phyloP scores from a whole-genome alignment of 1,140 invertebrate genomes.

The Neelides sp. region DNA sequence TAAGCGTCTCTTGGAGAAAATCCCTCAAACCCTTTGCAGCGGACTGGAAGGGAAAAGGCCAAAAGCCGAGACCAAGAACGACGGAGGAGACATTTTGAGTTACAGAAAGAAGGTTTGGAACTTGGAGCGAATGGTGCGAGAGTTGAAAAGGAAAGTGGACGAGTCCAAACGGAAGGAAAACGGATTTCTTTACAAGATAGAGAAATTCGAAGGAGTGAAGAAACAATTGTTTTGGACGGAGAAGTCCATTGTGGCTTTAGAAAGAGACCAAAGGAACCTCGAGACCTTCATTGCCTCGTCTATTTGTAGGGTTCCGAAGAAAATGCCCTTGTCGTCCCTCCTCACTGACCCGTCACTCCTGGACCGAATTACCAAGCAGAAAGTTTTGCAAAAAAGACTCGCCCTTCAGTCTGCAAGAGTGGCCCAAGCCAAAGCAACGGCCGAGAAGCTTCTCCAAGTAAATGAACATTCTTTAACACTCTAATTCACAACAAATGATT shows the following conservation, averaged over 20 bases:
- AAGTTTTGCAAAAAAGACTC: constrained; percentile 19
- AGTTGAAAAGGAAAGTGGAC: constrained; percentile 14
- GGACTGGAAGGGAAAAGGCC: not conserved
- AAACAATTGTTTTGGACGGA: constrained; percentile 27
- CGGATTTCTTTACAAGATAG: constrained; percentile 9
- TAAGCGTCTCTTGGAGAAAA: not conserved
- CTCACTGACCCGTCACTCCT: constrained; percentile 25
- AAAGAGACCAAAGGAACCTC: constrained; percentile 16
- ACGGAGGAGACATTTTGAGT: too few relatives aligned
- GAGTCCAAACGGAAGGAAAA: constrained; percentile 18
- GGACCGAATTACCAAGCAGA: constrained; percentile 22
- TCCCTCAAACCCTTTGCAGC: not conserved
- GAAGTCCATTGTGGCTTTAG: constrained; percentile 21
- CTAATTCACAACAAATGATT: not conserved
- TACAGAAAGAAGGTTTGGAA: constrained; percentile 25
- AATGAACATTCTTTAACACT: not conserved
- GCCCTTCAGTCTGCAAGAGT: constrained; percentile 13
- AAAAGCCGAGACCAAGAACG: too few relatives aligned
- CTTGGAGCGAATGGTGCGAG: constrained; percentile 11
- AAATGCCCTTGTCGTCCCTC: constrained; percentile 20
- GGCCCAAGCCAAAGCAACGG: constrained; percentile 10
- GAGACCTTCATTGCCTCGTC: constrained; percentile 11
- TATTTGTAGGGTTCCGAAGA: constrained; percentile 10
- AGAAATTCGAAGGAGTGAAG: constrained; percentile 16
- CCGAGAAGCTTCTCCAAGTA: constrained; percentile 9